Conservation (phyloP, 2,797 vertebrate species). For the Schizothorax lantsangensis region DNA sequence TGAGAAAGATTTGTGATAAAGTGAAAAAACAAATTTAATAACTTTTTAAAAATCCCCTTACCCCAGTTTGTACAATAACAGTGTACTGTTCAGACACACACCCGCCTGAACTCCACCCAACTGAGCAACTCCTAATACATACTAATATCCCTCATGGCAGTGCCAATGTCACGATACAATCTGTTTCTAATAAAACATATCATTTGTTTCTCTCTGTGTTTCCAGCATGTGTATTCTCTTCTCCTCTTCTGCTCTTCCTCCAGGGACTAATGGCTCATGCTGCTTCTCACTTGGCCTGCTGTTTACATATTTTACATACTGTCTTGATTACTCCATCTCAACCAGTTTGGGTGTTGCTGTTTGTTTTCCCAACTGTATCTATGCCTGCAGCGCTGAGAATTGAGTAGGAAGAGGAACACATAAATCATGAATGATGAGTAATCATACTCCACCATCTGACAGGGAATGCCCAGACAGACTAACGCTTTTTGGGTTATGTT, state of each 20-base stretch:
- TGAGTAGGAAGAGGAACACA: constrained; percentile 42
- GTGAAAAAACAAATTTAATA: no score
- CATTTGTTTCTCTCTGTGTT: constrained; percentile 28
- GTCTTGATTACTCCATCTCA: constrained; percentile 74
- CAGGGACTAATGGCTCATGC: constrained; percentile 52
- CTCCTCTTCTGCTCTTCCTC: constrained; percentile 40
- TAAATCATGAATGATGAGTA: constrained; percentile 33
- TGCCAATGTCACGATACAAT: constrained; percentile 22
- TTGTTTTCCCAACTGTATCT: constrained; percentile 76
- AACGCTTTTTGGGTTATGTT: background rate
- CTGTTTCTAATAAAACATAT: constrained; percentile 59
- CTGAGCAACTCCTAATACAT: background rate
- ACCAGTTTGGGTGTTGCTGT: constrained; percentile 75
- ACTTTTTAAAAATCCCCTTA: background rate
- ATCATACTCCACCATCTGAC: constrained; percentile 21
- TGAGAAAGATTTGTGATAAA: background rate
- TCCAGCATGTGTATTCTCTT: constrained; percentile 32
- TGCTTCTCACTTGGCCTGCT: constrained; percentile 66
- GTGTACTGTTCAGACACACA: background rate
- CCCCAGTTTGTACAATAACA: background rate
- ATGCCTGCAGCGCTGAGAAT: constrained; percentile 60
- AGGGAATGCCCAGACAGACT: background rate
- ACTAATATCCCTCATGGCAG: background rate
- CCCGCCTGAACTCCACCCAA: constrained; percentile 27
- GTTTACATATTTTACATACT: constrained; percentile 74